Conservation (phyloP, 2,113 vertebrate genomes). For the Siphamia tubifer region DNA sequence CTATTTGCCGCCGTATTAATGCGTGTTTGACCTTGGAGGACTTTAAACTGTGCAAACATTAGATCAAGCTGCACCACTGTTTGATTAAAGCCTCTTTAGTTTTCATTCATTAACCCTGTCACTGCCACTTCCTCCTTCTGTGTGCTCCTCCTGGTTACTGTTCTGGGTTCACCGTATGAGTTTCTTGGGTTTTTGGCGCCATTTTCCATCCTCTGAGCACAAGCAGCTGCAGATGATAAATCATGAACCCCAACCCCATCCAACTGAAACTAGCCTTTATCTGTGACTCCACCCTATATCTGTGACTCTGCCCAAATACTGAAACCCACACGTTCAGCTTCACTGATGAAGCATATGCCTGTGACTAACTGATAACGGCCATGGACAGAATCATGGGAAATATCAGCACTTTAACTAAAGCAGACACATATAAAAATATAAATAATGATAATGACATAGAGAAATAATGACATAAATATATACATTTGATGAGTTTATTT, state of each 20-base stretch:
- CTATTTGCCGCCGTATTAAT: neutral
- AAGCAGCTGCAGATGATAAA: constrained; percentile 7
- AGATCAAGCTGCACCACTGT: no score
- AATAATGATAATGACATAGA: no score
- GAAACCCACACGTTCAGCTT: constrained; percentile 21
- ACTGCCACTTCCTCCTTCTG: no score
- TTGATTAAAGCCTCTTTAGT: no score
- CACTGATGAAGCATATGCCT: constrained; percentile 1
- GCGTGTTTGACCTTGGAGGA: no score
- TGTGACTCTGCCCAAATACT: constrained; percentile 31
- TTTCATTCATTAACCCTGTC: no score
- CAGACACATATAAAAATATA: no score
- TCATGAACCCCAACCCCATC: constrained; percentile 8
- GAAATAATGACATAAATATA: no score
- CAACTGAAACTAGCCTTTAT: constrained; percentile 15
- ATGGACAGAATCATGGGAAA: neutral
- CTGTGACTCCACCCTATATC: constrained; percentile 31
- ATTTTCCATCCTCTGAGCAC: neutral
- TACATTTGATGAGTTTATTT: no score
- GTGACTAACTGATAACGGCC: constrained; percentile 7
- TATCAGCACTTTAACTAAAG: neutral
- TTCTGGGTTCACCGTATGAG: no score
- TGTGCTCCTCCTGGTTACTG: no score
- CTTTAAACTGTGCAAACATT: neutral
- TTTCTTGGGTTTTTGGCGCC: neutral